Evolutionary conservation across 2,113 vertebrate species (phyloP), one percentile per base, ranked within the genome.

Genomic region (Saccopteryx leptura): DNA sequence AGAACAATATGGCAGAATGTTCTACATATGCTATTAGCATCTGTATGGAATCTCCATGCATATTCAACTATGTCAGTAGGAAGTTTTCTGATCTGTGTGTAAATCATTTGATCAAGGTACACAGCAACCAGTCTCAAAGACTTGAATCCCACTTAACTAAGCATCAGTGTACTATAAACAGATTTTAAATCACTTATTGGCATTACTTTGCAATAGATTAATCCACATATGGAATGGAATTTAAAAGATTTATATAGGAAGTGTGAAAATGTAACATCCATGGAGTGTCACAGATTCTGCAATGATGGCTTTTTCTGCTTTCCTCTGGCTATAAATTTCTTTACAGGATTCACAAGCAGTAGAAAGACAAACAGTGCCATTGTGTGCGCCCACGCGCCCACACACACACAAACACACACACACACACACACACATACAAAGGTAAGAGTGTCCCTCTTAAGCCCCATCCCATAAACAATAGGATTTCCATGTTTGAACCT

Each of bases 171-270:
- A 74, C 19, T 39, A 5, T 61, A 63, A 74, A 14, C 50, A 93
- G 10, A 76, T 87, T 93, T 54, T 54, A 60, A 87, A 11, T 24
- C n/a, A 65, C 68, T 52, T 61, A 26, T 78, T 23, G 26, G 63
- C 21, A 66, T 90, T 78, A 75, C 79, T 82, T 83, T 86, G 28
- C n/a, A 92, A 23, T 68, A 89, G 86, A 21, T 93, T 75, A 60
- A 68, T 26, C 65, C 68, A 48, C 75, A 75, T 75, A 61, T 52
- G 58, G 52, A 84, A 2, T 80, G 31, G 3, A 7, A 39, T 46
- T 79, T 7, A 87, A 83, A 83, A 58, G 9, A 31, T 74, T 68
- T 46, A 9, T 63, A n/a, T 74, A 50, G 76, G 52, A 94, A 79
- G 19, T 74, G 46, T 90, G 26, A 12, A 92, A 80, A 86, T 48